Evolutionary conservation across 2,797 vertebrate species (phyloP), one percentile per base, ranked within the genome.

Genomic region (Lophura swinhoii): DNA sequence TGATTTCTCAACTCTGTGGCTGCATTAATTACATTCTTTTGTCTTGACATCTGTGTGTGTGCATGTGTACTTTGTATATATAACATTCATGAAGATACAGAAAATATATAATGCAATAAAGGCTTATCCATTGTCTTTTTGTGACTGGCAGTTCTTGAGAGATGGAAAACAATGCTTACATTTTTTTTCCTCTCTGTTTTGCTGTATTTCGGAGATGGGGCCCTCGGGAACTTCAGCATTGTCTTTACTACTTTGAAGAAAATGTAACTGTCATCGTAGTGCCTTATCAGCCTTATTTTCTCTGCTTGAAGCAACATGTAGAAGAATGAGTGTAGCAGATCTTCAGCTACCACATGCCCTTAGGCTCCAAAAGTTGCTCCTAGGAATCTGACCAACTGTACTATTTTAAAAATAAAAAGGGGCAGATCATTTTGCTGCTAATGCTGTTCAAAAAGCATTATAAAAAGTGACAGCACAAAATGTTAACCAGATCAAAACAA

Each of bases 281-380:
- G 75, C 72, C 72, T 93, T 93, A 95, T 92, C 91, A 93, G 75
- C 69, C 78, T 46, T 56, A 75, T 94, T 91, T 85, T 94, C 66
- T 94, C 55, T 86, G 53, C 78, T 76, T 78, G 55, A 81, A 91
- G 59, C 51, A 75, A 56, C 26, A 33, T 77, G 94, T 92, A 87
- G 39, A 55, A 58, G 62, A 77, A 87, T 83, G 80, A 63, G 41
- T 48, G 51, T 44, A 71, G 70, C 77, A 35, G 43, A 69, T 83
- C 78, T 92, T 87, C 93, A 79, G 66, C 68, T 86, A 72, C 76
- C 31, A 33, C 39, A 15, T 81, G 49, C 56, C 46, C 39, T 81
- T 63, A 85, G 87, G 67, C 73, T 94, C 81, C 70, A 78, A 58
- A 66, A 85, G 76, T 60, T 88, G 68, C 73, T 88, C 76, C 82